Evolutionary conservation across 2,888 invertebrate genomes (phyloP).

Genomic region (Acleris emargana): DNA sequence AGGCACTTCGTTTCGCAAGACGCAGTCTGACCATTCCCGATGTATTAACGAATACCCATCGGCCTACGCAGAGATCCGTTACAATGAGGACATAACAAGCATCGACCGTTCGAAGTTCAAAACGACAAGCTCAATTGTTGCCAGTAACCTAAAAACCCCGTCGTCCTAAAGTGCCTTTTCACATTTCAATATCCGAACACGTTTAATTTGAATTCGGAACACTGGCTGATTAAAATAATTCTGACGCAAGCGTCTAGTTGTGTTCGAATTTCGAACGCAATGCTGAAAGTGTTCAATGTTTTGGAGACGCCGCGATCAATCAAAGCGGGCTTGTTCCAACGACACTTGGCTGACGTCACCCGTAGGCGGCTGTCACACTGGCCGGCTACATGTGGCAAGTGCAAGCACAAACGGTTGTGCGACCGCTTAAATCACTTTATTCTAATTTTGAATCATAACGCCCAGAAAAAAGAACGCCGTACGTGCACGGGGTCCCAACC

Average conservation of each 20-base stretch:
- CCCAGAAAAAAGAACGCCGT: constrained; percentile 40
- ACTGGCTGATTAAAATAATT: constrained; percentile 36
- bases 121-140: constrained; percentile 35
- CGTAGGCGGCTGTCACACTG: constrained; percentile 31
- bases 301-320: constrained; percentile 37
- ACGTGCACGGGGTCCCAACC: constrained; percentile 33
- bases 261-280: constrained; percentile 34
- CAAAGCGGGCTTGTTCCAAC: constrained; percentile 35
- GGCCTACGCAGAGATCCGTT: constrained; percentile 34
- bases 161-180: constrained; percentile 36
- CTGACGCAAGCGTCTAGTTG: constrained; percentile 34
- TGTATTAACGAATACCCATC: constrained; percentile 34
- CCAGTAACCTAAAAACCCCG: constrained; percentile 34
- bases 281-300: constrained; percentile 37
- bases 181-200: constrained; percentile 34
- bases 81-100: constrained; percentile 26
- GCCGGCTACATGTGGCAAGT: constrained; percentile 34
- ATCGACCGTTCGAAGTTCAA: constrained; percentile 21
- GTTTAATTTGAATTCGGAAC: constrained; percentile 35
- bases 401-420: constrained; percentile 31
- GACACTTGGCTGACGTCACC: constrained; percentile 33
- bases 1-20: constrained; percentile 29
- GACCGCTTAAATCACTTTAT: constrained; percentile 37
- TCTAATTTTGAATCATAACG: constrained; percentile 38
- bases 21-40: constrained; percentile 25